Percentiles rank a stretch among this genome's conserved stretches.
Conservation (phyloP, 23 tunicate genomes). For the Trididemnum miniatum region DNA sequence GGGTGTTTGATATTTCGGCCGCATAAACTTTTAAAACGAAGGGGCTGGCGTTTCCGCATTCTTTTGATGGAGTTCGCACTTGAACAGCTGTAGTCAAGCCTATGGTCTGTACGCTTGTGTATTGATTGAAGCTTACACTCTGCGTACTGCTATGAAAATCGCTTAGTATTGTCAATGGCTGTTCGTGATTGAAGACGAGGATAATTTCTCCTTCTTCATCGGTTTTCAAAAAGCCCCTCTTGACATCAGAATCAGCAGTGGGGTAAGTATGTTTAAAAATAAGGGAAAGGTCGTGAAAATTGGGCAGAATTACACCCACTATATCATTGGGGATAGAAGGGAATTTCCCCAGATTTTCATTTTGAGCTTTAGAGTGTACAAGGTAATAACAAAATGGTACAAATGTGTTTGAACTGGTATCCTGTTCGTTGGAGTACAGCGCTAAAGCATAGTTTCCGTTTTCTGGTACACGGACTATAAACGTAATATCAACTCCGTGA, state of each 20-base stretch:
- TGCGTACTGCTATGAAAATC: background rate
- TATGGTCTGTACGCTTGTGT: constrained; percentile 20
- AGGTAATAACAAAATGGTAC: constrained; percentile 63
- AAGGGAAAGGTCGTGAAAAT: background rate
- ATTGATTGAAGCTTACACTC: background rate
- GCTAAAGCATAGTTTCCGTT: constrained; percentile 49
- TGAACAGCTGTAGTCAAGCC: constrained; percentile 13
- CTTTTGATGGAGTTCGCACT: constrained; percentile 31
- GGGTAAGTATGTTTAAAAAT: background rate
- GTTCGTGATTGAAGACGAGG: constrained; percentile 17
- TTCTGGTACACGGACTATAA: constrained; percentile 39
- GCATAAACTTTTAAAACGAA: constrained; percentile 46
- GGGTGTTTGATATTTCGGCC: background rate
- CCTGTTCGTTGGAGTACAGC: constrained; percentile 30
- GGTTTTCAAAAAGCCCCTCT: constrained; percentile 7
- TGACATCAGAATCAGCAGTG: background rate
- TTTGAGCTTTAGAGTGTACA: constrained; percentile 26
- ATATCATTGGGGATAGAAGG: constrained; percentile 52
- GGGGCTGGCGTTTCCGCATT: background rate
- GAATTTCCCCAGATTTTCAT: background rate
- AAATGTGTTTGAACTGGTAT: background rate
- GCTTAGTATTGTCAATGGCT: constrained; percentile 39
- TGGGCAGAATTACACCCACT: constrained; percentile 40
- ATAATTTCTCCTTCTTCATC: constrained; percentile 35
- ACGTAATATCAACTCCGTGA: background rate